Percentiles rank a stretch among this genome's conserved stretches.
These are phyloP conservation scores for Platichthys stellatus DNA, from an alignment of 2,113 vertebrate genomes.

Conservation along the genomic window DNA sequence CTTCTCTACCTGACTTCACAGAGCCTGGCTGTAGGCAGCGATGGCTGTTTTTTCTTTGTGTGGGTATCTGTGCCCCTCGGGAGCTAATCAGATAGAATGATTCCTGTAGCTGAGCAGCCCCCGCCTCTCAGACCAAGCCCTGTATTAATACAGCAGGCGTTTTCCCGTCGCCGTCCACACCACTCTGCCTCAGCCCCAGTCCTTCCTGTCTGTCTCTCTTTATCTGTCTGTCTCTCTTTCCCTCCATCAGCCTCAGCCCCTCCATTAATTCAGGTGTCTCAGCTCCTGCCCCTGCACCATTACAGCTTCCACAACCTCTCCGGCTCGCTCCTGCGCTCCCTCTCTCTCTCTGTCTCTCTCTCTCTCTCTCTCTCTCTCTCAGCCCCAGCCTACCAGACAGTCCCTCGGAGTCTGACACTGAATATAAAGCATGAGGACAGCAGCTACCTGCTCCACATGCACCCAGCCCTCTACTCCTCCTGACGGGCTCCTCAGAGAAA, in stretches of 20 bases:
- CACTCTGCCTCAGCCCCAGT: neutral
- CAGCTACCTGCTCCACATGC: slow-evolving; percentile 78
- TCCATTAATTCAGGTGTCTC: slow-evolving; percentile 75
- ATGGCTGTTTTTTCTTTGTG: slow-evolving; percentile 63
- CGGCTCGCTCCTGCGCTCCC: slow-evolving; percentile 26
- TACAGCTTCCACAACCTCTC: slow-evolving; percentile 62
- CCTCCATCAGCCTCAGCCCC: slow-evolving; percentile 46
- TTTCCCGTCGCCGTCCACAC: slow-evolving; percentile 33
- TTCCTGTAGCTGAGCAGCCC: slow-evolving; percentile 68
- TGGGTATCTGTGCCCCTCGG: slow-evolving; percentile 71
- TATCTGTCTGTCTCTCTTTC: slow-evolving; percentile 18
- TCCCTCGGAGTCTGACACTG: slow-evolving; percentile 77
- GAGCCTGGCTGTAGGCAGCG: slow-evolving; percentile 51
- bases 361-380: slow-evolving; percentile 44
- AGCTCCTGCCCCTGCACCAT: slow-evolving; percentile 64
- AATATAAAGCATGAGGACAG: slow-evolving; percentile 80
- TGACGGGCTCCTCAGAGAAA: slow-evolving; percentile 70
- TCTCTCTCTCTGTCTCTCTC: slow-evolving; percentile 14
- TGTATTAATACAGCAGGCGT: slow-evolving; percentile 62
- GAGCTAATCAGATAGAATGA: slow-evolving; percentile 82
- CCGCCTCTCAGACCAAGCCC: slow-evolving; percentile 55
- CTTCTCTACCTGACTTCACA: slow-evolving; percentile 53
- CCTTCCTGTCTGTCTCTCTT: slow-evolving; percentile 1
- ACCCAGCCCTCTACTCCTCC: slow-evolving; percentile 72
- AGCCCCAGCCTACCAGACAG: slow-evolving; percentile 73